These are phyloP conservation scores for Pelosia muscerda DNA, from an alignment of 2,888 invertebrate species.

Conservation along the genomic window DNA sequence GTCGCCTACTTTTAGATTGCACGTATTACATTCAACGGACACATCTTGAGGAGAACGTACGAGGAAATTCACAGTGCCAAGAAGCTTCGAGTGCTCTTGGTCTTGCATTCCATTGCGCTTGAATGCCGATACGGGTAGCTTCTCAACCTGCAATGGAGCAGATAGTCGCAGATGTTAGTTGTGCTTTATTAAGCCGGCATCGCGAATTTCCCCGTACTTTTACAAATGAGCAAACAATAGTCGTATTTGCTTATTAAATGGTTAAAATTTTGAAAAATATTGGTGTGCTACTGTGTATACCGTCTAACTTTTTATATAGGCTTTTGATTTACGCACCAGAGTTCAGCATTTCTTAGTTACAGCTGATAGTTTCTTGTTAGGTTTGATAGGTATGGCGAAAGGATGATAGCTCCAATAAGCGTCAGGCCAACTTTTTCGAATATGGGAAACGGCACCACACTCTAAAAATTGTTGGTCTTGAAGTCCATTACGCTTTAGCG, in stretches of 20 bases:
- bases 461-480: slow-evolving; percentile 78
- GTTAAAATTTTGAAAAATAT: neutral
- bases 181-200: slow-evolving; percentile 35
- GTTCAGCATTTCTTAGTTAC: slow-evolving; percentile 63
- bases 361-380: slow-evolving; percentile 74
- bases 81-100: slow-evolving; percentile 75
- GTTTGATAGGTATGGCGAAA: slow-evolving; percentile 65
- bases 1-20: slow-evolving; percentile 63
- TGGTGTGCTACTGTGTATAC: neutral
- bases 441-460: slow-evolving; percentile 74
- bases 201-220: slow-evolving; percentile 39
- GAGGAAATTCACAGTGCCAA: slow-evolving; percentile 77
- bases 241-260: neutral
- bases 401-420: slow-evolving; percentile 68
- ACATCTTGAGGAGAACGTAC: slow-evolving; percentile 72
- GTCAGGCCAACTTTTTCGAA: slow-evolving; percentile 74
- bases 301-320: slow-evolving; percentile 18
- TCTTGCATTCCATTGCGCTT: slow-evolving; percentile 84
- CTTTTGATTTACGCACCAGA: slow-evolving; percentile 62
- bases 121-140: slow-evolving; percentile 78
- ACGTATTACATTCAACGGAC: slow-evolving; percentile 66
- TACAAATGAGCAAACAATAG: neutral
- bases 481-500: slow-evolving; percentile 77
- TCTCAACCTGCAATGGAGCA: slow-evolving; percentile 79
- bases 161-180: slow-evolving; percentile 66